A percentile compares a stretch with the other conserved stretches of the same genome.
These are phyloP conservation scores for Sphaeramia orbicularis DNA, from an alignment of 2,797 vertebrate genomes.

Conservation along the genomic window DNA sequence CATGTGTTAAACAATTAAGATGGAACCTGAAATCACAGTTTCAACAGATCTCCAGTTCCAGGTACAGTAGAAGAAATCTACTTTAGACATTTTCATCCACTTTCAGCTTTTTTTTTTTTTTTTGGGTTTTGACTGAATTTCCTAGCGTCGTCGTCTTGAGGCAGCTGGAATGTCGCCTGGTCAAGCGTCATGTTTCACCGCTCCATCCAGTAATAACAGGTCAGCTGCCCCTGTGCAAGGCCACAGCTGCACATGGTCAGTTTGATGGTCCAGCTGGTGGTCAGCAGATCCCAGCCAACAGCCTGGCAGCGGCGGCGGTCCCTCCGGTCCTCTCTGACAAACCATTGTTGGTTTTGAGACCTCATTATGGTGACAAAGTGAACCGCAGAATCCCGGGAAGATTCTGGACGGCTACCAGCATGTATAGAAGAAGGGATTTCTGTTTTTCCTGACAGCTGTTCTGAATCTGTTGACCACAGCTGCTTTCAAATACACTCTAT, in stretches of 20 bases:
- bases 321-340: constrained; percentile 31
- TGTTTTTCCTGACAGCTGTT: constrained; percentile 43
- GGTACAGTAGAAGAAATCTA: no score
- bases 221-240: constrained; percentile 7
- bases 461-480: constrained; percentile 31
- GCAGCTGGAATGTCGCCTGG: neutral
- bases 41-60: no score
- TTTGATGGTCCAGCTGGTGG: constrained; percentile 26
- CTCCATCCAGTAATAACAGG: constrained; percentile 33
- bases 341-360: constrained; percentile 52
- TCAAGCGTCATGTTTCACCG: constrained; percentile 10
- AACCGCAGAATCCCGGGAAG: constrained; percentile 34
- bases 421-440: constrained; percentile 41
- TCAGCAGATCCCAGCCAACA: constrained; percentile 9
- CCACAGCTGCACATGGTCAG: constrained; percentile 30
- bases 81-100: no score
- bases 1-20: no score
- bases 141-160: constrained; percentile 4
- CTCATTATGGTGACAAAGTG: constrained; percentile 44
- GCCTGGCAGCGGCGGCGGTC: neutral
- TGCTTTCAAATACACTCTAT: constrained; percentile 27
- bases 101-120: no score
- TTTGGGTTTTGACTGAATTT: neutral
- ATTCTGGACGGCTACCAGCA: constrained; percentile 35
- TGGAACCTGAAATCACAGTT: no score